Evolutionary conservation across 2,113 vertebrate genomes (phyloP), one percentile per base, ranked within the genome.

Genomic region (Ophthalmolycus amberensis): DNA sequence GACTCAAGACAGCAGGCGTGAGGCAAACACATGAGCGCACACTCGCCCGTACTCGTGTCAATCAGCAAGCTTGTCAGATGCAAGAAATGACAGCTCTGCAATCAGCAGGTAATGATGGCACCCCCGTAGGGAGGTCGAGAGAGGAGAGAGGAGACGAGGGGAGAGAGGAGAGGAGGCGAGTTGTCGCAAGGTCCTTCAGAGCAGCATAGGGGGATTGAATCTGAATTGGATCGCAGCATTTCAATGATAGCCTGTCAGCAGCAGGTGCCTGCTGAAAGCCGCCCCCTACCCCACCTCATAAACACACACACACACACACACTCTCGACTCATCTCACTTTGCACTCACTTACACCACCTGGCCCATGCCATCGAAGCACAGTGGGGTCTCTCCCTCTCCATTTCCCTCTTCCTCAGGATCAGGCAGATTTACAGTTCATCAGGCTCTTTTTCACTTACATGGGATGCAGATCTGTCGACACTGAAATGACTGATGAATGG

Each of bases 221-320:
- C 83, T 89, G 88, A 91, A 88, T 86, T 83, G 85, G 75, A 91
- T 90, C 32, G 37, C 80, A 74, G 78, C 58, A 72, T 90, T 87
- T 88, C 75, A 90, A 87, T 91, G 87, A 91, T 84, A 83, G 88
- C 66, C 85, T 92, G 90, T 91, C 87, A 91, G 86, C 72, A 84
- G 90, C 92, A 92, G 93, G 89, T 93, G 92, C 84, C 77, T 64
- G 77, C 85, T 91, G 90, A 93, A 91, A 90, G 70, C 85, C 12
- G 10, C 85, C 85, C 84, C 75, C 59, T 4, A 62, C 32, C 63
- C 25, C 42, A 63, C 58, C 83, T 46, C 83, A 40, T 32, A 9
- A 60, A 16, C 65, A 9, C 66, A 42, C 75, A 52, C 71, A 34
- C 44, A 42, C 56, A n/a, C 65, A 44, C 76, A 59, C 74, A 62